These are phyloP conservation scores for Laterallus jamaicensis DNA, from an alignment of 2,113 vertebrate genomes.

Conservation along the genomic window DNA sequence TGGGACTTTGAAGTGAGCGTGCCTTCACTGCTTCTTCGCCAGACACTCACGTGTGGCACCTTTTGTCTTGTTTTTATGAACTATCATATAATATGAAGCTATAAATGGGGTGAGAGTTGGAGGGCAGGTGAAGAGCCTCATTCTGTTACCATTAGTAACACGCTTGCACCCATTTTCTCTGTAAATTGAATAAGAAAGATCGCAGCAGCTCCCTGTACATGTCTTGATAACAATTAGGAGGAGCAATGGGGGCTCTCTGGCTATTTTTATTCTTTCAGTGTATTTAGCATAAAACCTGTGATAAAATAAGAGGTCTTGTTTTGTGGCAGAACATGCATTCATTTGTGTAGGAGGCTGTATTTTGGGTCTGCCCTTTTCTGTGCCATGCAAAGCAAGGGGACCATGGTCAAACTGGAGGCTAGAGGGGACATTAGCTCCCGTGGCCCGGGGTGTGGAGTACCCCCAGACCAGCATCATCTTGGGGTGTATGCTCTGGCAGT, in stretches of 20 bases:
- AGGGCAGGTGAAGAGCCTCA: constrained; percentile 41
- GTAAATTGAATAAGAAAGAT: constrained; percentile 15
- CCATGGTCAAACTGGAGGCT: rapidly evolving
- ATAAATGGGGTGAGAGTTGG: constrained; percentile 38
- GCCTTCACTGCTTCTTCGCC: neutral
- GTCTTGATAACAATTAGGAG: constrained; percentile 16
- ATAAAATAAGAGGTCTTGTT: constrained; percentile 18
- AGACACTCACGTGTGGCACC: neutral
- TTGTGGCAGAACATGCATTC: neutral
- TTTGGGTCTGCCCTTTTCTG: neutral
- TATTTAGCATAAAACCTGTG: neutral
- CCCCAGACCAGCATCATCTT: neutral
- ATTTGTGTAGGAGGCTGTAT: neutral
- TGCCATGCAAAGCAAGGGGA: neutral
- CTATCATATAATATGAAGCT: neutral
- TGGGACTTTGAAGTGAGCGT: neutral
- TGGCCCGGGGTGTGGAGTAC: rapidly evolving
- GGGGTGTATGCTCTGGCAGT: rapidly evolving
- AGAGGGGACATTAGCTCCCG: neutral
- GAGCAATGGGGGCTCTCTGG: neutral
- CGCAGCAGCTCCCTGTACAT: neutral
- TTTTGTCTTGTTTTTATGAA: constrained; percentile 41
- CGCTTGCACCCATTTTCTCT: neutral
- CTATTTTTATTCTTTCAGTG: neutral
- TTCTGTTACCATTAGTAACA: constrained; percentile 63